These are phyloP conservation scores for Ceryle rudis DNA, from an alignment of 2,797 vertebrate species.

Conservation along the genomic window DNA sequence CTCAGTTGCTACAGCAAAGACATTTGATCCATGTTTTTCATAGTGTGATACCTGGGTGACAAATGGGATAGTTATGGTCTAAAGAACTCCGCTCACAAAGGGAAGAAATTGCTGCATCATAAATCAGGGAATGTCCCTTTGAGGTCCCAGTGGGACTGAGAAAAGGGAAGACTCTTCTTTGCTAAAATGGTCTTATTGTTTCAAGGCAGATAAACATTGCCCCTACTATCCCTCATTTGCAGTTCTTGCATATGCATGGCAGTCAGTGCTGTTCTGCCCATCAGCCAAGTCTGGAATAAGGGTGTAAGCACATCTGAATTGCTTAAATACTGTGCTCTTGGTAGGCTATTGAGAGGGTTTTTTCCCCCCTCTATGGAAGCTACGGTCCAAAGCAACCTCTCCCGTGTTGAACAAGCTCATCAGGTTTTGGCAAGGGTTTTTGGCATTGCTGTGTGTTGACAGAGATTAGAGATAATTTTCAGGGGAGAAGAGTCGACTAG, in stretches of 20 bases:
- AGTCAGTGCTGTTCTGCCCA: neutral
- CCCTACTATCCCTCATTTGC: neutral
- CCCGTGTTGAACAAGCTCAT: neutral
- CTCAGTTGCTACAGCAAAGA: neutral
- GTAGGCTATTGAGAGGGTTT: rapidly evolving
- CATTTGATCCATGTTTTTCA: neutral
- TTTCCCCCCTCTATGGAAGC: neutral
- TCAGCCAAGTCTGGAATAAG: neutral
- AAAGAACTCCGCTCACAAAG: neutral
- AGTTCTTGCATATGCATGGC: neutral
- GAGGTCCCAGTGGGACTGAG: neutral
- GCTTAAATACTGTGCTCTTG: neutral
- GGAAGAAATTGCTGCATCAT: neutral
- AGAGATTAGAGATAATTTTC: neutral
- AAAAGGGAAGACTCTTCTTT: neutral
- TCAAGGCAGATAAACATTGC: neutral
- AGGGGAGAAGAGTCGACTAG: neutral
- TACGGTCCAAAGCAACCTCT: neutral
- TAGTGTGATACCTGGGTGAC: neutral
- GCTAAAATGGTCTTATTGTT: neutral
- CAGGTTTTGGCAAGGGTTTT: neutral
- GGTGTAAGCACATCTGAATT: neutral
- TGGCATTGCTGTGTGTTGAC: neutral
- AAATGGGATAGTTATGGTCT: neutral
- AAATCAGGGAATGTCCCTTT: neutral